phyloP scores from a whole-genome alignment of 2,888 invertebrate genomes.

The Lasioglossum marginatum region DNA sequence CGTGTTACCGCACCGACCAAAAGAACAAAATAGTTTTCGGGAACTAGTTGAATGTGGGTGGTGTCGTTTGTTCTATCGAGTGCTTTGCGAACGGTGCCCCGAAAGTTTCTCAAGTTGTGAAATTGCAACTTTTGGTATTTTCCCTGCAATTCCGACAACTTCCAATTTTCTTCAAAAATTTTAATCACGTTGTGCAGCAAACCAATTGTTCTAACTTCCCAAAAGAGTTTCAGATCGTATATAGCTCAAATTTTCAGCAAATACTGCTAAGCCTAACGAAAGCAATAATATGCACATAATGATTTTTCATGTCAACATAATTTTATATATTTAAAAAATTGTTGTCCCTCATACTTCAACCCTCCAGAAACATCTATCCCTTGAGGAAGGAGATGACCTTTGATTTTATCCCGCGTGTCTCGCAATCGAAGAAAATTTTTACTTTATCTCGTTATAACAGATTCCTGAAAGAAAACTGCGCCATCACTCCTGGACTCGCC shows the following conservation, averaged over 20 bases:
- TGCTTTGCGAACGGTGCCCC: not conserved
- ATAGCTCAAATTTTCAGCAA: too few species aligned
- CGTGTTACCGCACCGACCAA: not conserved
- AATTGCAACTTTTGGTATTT: too few species aligned
- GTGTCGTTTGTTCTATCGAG: not conserved
- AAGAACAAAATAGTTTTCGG: constrained; percentile 1
- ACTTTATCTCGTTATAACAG: not conserved
- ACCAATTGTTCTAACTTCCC: too few species aligned
- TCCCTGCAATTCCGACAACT: too few species aligned
- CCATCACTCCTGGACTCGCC: not conserved
- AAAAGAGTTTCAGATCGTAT: too few species aligned
- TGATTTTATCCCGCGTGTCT: not conserved
- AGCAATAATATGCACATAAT: too few species aligned
- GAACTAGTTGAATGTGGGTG: not conserved
- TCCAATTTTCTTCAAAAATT: too few species aligned
- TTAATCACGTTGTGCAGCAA: too few species aligned
- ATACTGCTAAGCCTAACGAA: too few species aligned
- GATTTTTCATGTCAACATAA: not conserved
- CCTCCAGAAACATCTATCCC: not conserved
- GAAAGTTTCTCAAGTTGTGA: too few species aligned
- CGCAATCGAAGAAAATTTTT: not conserved
- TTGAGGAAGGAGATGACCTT: not conserved
- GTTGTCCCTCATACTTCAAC: not conserved
- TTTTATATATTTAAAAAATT: not conserved
- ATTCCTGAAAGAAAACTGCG: not conserved